Percentiles rank a stretch among this genome's conserved stretches.
These are phyloP conservation scores for Schrankia costaestrigalis DNA, from an alignment of 2,888 invertebrate genomes.

Conservation along the genomic window DNA sequence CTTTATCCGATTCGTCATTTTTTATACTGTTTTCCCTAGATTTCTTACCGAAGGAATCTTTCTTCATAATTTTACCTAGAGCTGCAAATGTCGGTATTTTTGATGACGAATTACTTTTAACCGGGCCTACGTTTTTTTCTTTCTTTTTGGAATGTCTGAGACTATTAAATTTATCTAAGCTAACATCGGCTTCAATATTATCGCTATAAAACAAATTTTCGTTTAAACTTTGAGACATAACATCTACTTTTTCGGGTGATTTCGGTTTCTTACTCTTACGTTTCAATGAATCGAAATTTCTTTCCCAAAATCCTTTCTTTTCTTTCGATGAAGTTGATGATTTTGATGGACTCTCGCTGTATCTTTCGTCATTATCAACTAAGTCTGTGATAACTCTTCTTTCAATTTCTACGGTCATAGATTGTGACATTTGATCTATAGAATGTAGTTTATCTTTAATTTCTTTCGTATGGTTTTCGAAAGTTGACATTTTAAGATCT, in stretches of 20 bases:
- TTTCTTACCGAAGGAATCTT: constrained; percentile 68
- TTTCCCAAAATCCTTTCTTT: constrained; percentile 78
- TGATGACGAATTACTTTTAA: constrained; percentile 69
- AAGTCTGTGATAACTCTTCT: constrained; percentile 54
- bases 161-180: constrained; percentile 71
- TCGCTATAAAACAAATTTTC: constrained; percentile 76
- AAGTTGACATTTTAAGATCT: constrained; percentile 56
- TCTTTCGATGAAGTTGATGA: constrained; percentile 66
- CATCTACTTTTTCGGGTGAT: constrained; percentile 63
- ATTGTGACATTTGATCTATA: constrained; percentile 77
- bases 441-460: constrained; percentile 73
- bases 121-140: constrained; percentile 53
- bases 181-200: constrained; percentile 65
- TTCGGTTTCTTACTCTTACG: constrained; percentile 67
- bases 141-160: constrained; percentile 69
- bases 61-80: constrained; percentile 73
- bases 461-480: constrained; percentile 66
- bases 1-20: constrained; percentile 45
- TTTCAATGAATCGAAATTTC: constrained; percentile 76
- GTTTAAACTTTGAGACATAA: constrained; percentile 79
- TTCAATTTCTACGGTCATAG: constrained; percentile 76
- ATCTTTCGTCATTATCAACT: constrained; percentile 40
- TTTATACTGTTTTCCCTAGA: constrained; percentile 49
- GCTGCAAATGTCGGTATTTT: constrained; percentile 76
- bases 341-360: constrained; percentile 65